Evolutionary conservation across 2,113 vertebrate genomes (phyloP).

Genomic region (Zapornia atra): DNA sequence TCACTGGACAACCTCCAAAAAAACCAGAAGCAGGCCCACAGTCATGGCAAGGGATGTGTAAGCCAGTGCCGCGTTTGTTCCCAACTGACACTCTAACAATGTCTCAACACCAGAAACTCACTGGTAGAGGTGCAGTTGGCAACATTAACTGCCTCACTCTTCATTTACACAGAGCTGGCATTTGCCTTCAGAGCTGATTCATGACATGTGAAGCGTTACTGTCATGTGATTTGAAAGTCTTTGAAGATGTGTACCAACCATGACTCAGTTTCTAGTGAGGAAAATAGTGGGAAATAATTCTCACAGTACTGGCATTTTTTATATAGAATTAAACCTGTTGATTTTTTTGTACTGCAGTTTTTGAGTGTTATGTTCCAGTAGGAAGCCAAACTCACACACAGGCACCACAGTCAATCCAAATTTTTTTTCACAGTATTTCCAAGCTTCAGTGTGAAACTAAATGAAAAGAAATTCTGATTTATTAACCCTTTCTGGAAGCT

Average conservation of each 20-base stretch:
- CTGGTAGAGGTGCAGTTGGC: background rate
- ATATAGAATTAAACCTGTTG: background rate
- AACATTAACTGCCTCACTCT: background rate
- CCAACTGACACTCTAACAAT: background rate
- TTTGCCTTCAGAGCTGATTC: background rate
- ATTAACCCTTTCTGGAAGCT: background rate
- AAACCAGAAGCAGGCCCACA: background rate
- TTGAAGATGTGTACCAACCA: background rate
- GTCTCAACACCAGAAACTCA: background rate
- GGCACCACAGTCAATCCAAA: background rate
- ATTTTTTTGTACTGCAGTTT: background rate
- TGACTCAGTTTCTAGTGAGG: background rate
- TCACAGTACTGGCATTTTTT: background rate
- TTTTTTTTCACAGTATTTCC: background rate
- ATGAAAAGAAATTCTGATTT: background rate
- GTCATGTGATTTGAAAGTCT: background rate
- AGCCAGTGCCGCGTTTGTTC: background rate
- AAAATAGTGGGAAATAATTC: background rate
- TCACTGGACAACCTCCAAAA: background rate
- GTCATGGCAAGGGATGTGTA: background rate
- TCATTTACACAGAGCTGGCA: background rate
- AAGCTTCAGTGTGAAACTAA: background rate
- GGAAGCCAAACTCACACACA: background rate
- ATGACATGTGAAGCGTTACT: background rate
- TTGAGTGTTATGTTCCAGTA: background rate